phyloP scores from a whole-genome alignment of 2,113 vertebrate genomes.

The Heptranchias perlo region DNA sequence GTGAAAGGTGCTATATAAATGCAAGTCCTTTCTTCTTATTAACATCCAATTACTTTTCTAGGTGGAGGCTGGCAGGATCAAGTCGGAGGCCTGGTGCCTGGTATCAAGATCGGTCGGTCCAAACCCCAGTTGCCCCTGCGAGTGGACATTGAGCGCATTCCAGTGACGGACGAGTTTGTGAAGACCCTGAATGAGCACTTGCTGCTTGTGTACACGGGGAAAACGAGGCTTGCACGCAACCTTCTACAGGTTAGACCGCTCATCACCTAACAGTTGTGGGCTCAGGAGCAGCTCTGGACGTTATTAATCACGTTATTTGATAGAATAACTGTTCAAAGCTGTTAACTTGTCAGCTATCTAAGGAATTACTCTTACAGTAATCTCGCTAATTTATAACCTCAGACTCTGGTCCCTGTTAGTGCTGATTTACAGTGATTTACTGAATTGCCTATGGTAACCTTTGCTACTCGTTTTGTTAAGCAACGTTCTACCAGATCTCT shows the following conservation, averaged over 20 bases:
- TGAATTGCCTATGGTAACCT: no score
- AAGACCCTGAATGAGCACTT: slow-evolving; percentile 71
- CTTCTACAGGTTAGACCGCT: slow-evolving; percentile 75
- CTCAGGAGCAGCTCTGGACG: neutral
- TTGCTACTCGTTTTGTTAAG: no score
- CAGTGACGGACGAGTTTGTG: slow-evolving; percentile 58
- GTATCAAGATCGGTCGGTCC: slow-evolving; percentile 80
- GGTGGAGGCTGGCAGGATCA: slow-evolving; percentile 98
- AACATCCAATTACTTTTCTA: slow-evolving; percentile 45
- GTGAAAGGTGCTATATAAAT: neutral
- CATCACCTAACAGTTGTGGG: rapidly evolving
- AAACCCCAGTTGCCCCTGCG: slow-evolving; percentile 68
- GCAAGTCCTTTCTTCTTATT: neutral
- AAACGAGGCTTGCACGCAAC: slow-evolving; percentile 88
- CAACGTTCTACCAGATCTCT: no score
- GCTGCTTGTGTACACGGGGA: slow-evolving; percentile 88
- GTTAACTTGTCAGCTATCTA: no score
- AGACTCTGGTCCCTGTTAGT: no score
- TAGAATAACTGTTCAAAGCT: no score
- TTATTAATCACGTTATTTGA: no score
- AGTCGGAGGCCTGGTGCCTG: slow-evolving; percentile 82
- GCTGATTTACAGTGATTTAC: no score
- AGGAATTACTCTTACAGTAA: no score
- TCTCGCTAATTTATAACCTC: no score
- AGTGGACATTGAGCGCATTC: slow-evolving; percentile 74